These are phyloP conservation scores for Ceuthmochares aereus DNA, from an alignment of 2,113 vertebrate species.

Conservation along the genomic window DNA sequence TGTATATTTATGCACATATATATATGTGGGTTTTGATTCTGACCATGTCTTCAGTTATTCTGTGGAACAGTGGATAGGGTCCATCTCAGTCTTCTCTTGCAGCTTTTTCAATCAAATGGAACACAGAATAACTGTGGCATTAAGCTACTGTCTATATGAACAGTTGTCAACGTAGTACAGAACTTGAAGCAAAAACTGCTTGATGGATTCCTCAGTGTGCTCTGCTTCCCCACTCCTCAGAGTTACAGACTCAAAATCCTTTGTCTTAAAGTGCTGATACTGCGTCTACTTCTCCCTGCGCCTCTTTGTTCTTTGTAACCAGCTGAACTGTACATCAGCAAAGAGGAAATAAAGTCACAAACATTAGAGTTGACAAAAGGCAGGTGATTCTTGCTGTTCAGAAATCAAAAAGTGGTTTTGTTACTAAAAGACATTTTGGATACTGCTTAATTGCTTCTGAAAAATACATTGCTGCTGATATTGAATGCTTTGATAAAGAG, in stretches of 20 bases:
- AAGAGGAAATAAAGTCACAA: not conserved
- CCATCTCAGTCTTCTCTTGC: not conserved
- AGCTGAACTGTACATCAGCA: not conserved
- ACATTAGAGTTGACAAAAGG: not conserved
- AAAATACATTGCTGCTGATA: not conserved
- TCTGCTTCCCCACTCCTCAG: not conserved
- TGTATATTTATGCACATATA: not conserved
- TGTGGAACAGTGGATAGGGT: not conserved
- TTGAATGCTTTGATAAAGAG: not conserved
- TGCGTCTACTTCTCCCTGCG: not conserved
- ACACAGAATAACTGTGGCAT: not conserved
- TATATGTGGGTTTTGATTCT: not conserved
- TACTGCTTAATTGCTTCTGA: not conserved
- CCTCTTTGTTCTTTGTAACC: not conserved
- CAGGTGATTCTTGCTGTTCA: not conserved
- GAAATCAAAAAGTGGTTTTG: not conserved
- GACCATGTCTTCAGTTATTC: not conserved
- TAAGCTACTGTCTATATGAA: not conserved
- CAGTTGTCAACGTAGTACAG: not conserved
- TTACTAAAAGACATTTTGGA: not conserved
- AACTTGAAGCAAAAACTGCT: slow-evolving; percentile 7
- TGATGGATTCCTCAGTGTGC: not conserved
- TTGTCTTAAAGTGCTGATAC: not conserved
- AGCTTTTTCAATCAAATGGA: slow-evolving; percentile 6
- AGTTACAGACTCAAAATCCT: not conserved